These are phyloP conservation scores for Cheirogaleus medius DNA, from an alignment of 2,113 vertebrate species.

Conservation along the genomic window DNA sequence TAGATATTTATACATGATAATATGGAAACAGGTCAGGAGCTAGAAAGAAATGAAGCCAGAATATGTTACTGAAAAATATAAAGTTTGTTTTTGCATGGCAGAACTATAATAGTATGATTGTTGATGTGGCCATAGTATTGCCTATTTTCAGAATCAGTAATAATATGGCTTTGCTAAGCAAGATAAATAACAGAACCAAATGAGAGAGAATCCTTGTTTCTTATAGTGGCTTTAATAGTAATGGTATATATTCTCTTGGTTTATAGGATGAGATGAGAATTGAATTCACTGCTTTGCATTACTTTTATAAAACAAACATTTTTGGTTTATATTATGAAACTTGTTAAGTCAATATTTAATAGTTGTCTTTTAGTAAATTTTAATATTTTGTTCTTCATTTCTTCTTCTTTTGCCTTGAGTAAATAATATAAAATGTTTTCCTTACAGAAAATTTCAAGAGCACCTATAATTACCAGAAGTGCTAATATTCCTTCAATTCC, in stretches of 20 bases:
- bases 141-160: neutral
- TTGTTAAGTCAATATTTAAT: slow-evolving; percentile 13
- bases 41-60: slow-evolving; percentile 3
- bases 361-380: neutral
- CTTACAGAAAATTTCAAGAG: slow-evolving; percentile 73
- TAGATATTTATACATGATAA: slow-evolving; percentile 15
- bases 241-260: neutral
- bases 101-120: neutral
- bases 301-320: neutral
- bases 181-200: neutral
- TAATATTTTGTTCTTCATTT: slow-evolving; percentile 26
- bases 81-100: neutral
- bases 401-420: neutral
- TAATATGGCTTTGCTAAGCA: neutral
- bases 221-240: neutral
- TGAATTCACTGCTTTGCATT: neutral
- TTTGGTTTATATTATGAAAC: slow-evolving; percentile 37
- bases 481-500: slow-evolving; percentile 87
- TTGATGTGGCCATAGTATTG: neutral
- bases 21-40: neutral
- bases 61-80: slow-evolving; percentile 1
- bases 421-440: slow-evolving; percentile 41
- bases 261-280: neutral
- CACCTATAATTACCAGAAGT: slow-evolving; percentile 65
- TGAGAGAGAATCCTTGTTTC: neutral